A percentile compares a stretch with the other conserved stretches of the same genome.
phyloP scores from a whole-genome alignment of 37 sponge, comb jelly and placozoan species.

The Hexactinellida sp. region DNA sequence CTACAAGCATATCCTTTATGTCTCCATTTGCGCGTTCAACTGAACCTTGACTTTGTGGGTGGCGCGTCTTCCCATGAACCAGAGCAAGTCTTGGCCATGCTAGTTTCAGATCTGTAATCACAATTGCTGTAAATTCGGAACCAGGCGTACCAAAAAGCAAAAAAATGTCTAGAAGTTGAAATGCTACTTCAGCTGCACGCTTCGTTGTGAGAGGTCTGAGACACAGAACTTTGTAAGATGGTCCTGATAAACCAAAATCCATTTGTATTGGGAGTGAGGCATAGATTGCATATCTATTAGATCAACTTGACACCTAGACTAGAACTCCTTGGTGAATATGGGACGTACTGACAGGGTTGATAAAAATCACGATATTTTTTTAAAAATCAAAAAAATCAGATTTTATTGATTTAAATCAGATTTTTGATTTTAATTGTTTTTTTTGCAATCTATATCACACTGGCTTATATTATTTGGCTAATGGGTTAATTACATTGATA shows the following conservation, averaged over 20 bases:
- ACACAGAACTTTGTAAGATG: background rate
- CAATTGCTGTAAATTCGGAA: background rate
- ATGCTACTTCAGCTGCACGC: constrained; percentile 15
- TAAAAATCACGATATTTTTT: too few relatives aligned
- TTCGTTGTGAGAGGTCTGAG: constrained; percentile 6
- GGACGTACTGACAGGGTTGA: too few relatives aligned
- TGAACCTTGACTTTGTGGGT: constrained; percentile 16
- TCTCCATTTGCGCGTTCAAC: constrained; percentile 4
- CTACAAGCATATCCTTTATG: constrained; percentile 15
- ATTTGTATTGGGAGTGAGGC: background rate
- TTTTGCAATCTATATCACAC: too few relatives aligned
- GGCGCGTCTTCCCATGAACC: constrained; percentile 11
- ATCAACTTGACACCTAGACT: background rate
- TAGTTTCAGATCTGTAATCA: constrained; percentile 15
- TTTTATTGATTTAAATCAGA: too few relatives aligned
- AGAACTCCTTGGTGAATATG: background rate
- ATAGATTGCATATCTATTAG: background rate
- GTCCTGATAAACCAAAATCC: background rate
- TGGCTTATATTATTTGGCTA: too few relatives aligned
- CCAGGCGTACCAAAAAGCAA: background rate
- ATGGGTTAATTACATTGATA: too few relatives aligned
- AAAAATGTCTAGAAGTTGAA: constrained; percentile 3
- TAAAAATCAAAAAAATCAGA: too few relatives aligned
- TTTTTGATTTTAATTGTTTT: too few relatives aligned
- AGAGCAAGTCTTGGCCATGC: constrained; percentile 2